phyloP scores from a whole-genome alignment of 2,888 invertebrate genomes.

The Poecilus cupreus region DNA sequence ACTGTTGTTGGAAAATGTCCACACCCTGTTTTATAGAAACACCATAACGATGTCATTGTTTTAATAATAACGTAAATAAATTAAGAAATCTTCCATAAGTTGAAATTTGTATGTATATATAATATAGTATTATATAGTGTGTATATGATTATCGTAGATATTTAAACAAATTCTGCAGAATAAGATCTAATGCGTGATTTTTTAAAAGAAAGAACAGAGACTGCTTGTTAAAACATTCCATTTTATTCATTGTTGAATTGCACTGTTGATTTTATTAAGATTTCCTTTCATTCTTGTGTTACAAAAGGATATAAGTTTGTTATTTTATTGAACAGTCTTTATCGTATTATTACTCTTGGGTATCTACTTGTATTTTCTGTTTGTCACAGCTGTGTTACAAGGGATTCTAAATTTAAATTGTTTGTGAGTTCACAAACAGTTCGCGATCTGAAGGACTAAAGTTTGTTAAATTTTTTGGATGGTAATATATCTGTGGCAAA shows the following conservation, averaged over 20 bases:
- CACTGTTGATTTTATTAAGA: conserved; percentile 57
- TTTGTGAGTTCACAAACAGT: not conserved
- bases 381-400: conserved; percentile 4
- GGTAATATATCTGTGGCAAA: conserved; percentile 35
- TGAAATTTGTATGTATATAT: conserved; percentile 58
- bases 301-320: conserved; percentile 49
- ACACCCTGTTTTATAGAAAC: conserved; percentile 54
- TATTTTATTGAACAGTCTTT: conserved; percentile 43
- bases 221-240: conserved; percentile 66
- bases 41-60: conserved; percentile 54
- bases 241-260: conserved; percentile 60
- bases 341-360: conserved; percentile 13
- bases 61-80: conserved; percentile 55
- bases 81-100: conserved; percentile 57
- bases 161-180: conserved; percentile 50
- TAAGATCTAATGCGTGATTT: conserved; percentile 54
- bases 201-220: conserved; percentile 61
- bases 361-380: not conserved
- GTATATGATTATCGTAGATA: conserved; percentile 57
- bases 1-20: conserved; percentile 17
- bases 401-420: not conserved
- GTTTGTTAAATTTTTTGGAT: not conserved
- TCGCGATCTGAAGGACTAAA: not conserved
- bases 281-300: conserved; percentile 53
- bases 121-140: conserved; percentile 56